Evolutionary conservation across 2,888 invertebrate genomes (phyloP).

Genomic region (Oxycera nigricornis): DNA sequence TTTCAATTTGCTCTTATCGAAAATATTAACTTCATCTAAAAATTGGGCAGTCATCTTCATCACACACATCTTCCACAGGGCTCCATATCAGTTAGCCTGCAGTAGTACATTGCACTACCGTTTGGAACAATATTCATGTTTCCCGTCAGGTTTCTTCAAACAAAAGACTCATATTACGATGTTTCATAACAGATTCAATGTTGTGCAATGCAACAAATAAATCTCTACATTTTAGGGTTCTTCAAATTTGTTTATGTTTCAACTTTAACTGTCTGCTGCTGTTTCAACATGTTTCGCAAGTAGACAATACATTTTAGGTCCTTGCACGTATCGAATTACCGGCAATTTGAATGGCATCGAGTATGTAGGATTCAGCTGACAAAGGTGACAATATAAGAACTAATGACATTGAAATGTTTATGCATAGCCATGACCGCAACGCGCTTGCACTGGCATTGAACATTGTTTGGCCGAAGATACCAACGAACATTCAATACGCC

Average conservation of each 20-base stretch:
- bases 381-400: slow-evolving; percentile 11
- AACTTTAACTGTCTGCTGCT: neutral
- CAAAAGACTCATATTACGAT: neutral
- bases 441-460: slow-evolving; percentile 30
- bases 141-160: neutral
- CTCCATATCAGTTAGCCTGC: no score
- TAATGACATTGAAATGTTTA: slow-evolving; percentile 30
- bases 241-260: slow-evolving; percentile 14
- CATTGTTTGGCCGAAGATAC: neutral
- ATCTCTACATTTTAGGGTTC: neutral
- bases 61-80: no score
- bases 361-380: neutral
- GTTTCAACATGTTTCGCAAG: neutral
- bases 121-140: no score
- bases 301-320: slow-evolving; percentile 33
- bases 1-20: no score
- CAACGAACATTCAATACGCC: neutral
- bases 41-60: no score
- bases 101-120: no score
- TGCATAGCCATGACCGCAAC: slow-evolving; percentile 30
- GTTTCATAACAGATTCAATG: slow-evolving; percentile 1
- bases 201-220: neutral
- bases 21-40: no score
- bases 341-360: slow-evolving; percentile 1
- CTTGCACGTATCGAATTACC: slow-evolving; percentile 28